phyloP scores from a whole-genome alignment of 2,888 invertebrate genomes.

The Amphimallon solstitiale region DNA sequence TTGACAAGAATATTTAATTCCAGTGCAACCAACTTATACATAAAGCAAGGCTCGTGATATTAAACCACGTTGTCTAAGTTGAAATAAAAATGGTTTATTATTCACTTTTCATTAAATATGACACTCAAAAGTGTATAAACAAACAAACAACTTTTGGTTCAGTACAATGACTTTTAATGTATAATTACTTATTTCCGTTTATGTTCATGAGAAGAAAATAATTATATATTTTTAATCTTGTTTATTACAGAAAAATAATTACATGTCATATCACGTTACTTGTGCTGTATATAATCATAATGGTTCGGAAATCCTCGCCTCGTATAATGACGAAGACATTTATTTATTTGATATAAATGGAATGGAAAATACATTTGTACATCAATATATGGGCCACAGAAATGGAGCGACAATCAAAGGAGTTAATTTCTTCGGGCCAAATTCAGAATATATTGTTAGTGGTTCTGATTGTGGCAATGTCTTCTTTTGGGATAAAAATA shows the following conservation, averaged over 20 bases:
- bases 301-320: slow-evolving; percentile 91
- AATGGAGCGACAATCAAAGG: slow-evolving; percentile 86
- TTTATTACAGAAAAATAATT: slow-evolving; percentile 41
- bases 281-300: slow-evolving; percentile 92
- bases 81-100: too few relatives aligned
- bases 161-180: too few relatives aligned
- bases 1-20: too few relatives aligned
- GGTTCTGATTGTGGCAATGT: slow-evolving; percentile 93
- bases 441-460: slow-evolving; percentile 89
- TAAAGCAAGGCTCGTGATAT: too few relatives aligned
- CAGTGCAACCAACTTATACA: too few relatives aligned
- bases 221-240: background rate
- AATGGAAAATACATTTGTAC: slow-evolving; percentile 62
- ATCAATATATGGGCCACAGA: slow-evolving; percentile 70
- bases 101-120: too few relatives aligned
- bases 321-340: slow-evolving; percentile 93
- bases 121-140: too few relatives aligned
- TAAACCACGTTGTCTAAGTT: too few relatives aligned
- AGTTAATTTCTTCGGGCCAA: slow-evolving; percentile 92
- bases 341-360: slow-evolving; percentile 82
- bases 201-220: background rate
- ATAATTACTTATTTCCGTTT: too few relatives aligned
- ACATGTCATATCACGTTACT: slow-evolving; percentile 75
- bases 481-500: slow-evolving; percentile 90
- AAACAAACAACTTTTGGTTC: too few relatives aligned